Evolutionary conservation across 2,888 invertebrate genomes (phyloP).

Genomic region (Eilema griseolum): DNA sequence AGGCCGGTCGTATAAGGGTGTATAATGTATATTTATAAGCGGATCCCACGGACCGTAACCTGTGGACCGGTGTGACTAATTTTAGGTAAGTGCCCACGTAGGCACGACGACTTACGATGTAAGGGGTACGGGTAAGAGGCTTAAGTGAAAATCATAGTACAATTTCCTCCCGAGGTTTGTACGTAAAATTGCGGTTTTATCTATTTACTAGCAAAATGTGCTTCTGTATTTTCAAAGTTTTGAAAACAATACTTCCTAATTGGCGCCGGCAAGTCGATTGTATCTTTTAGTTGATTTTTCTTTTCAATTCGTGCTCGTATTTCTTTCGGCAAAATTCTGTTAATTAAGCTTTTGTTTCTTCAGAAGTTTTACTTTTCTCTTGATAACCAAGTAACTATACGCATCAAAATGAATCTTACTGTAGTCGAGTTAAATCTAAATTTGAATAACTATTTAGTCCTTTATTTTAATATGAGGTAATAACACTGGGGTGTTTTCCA

Average conservation of each 20-base stretch:
- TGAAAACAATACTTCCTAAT: not conserved
- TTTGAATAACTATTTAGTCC: not conserved
- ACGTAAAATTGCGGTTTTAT: conserved; percentile 45
- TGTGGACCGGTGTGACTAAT: conserved; percentile 63
- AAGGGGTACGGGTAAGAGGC: conserved; percentile 62
- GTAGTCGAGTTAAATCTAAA: not conserved
- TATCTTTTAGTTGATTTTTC: conserved; percentile 25
- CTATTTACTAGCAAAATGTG: conserved; percentile 30
- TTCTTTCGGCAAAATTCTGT: conserved; percentile 34
- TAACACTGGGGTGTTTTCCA: not conserved
- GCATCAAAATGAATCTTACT: not conserved
- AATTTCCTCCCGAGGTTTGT: conserved; percentile 58
- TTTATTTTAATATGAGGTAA: not conserved
- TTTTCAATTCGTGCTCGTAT: conserved; percentile 28
- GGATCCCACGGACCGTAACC: conserved; percentile 51
- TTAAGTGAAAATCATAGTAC: conserved; percentile 68
- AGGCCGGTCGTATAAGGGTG: conserved; percentile 43
- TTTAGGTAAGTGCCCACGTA: conserved; percentile 71
- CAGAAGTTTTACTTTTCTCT: conserved; percentile 40
- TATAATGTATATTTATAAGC: conserved; percentile 58
- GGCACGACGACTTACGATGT: conserved; percentile 56
- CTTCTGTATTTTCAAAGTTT: not conserved
- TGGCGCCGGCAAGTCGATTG: conserved; percentile 3
- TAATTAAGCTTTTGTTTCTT: conserved; percentile 49
- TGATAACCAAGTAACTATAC: conserved; percentile 30